Base-by-base conservation (phyloP, 2,888 invertebrate species). In the Sericinus montela region DNA sequence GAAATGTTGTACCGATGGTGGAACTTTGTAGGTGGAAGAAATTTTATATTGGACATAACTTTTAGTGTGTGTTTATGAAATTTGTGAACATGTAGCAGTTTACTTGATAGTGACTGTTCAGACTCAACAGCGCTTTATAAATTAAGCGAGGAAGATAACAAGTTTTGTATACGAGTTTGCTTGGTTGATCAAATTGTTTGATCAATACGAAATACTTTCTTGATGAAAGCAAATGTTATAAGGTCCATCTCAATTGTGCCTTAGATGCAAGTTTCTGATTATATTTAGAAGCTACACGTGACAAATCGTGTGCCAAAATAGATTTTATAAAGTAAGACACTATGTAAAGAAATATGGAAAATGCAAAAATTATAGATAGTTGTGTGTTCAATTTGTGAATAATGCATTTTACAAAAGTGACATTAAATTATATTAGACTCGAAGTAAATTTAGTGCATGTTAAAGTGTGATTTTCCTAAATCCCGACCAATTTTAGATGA, bases 401-500 rank as follows among this genome's bases (percentile, higher is more conserved):
- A 28, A 45, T 50, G 45, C 47, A 51, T 51, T 51, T 51, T 51
- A 42, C 42, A 42, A 32, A 32, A 32, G 28, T 34, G 40, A 32
- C 46, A 51, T 53, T 53, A 53, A 55, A 52, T 53, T 48, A 54
- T 52, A 49, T 49, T 55, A 57, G 52, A 48, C 45, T 44, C 41
- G 48, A 46, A 51, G 42, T 51, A 52, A 45, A 40, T 38, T 56
- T 59, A 56, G 59, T 61, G 58, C 67, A 73, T 72, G 67, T 59
- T 53, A 61, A 68, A 64, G 78, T 79, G 83, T 82, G 80, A 79
- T 75, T 75, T 63, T 82, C 84, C 82, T 86, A 80, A 78, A 75
- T 74, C 83, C 84, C 71, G 87, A 87, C 87, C 88, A 87, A 88
- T 78, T 63, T 73, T 86, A 85, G 81, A 65, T 72, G 62, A 74